Base-by-base conservation (phyloP, 2,797 vertebrate species). In the Rhyacichthys aspro region DNA sequence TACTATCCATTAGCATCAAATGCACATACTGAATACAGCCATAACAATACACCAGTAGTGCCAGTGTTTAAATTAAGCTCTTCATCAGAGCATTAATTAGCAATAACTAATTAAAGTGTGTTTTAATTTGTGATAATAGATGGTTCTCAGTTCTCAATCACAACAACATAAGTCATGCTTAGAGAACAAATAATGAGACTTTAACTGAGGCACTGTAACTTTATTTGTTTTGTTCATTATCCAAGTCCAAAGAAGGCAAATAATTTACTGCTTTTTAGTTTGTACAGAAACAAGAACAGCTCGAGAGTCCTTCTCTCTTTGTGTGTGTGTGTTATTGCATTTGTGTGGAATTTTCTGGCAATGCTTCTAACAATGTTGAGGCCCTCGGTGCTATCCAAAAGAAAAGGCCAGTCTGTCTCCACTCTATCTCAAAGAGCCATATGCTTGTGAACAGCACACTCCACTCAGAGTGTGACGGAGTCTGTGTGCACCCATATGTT, bases 401-500 rank as follows among this genome's bases (percentile, higher is more conserved):
- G 80, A 84, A 85, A 43, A 63, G 78, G 60, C 72, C 76, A 63
- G 81, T 73, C 85, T 76, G 78, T 79, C 73, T 79, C 63, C 52
- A 67, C 82, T 83, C 76, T 87, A 89, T 89, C 88, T 85, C 86
- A 79, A 83, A 88, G 72, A 84, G 65, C 85, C 86, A 87, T 86
- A 88, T 87, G 88, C 74, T 78, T 74, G 49, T 67, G 67, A 48
- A 78, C 67, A 55, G 67, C 50, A 49, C 60, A 41, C 56, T 44
- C 11, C 42, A 50, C 49, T 48, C 23, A 28, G 23, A 36, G 52
- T 16, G 36, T 37, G 56, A 43, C 43, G 15, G 57, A 41, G 28
- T 55, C 53, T 11, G 66, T 38, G 72, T 55, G 69, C 43, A 58
- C 71, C 82, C 83, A 79, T 87, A 89, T 82, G 83, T 78, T 69